phyloP scores from a whole-genome alignment of 2,797 vertebrate genomes.

The Euthynnus affinis region DNA sequence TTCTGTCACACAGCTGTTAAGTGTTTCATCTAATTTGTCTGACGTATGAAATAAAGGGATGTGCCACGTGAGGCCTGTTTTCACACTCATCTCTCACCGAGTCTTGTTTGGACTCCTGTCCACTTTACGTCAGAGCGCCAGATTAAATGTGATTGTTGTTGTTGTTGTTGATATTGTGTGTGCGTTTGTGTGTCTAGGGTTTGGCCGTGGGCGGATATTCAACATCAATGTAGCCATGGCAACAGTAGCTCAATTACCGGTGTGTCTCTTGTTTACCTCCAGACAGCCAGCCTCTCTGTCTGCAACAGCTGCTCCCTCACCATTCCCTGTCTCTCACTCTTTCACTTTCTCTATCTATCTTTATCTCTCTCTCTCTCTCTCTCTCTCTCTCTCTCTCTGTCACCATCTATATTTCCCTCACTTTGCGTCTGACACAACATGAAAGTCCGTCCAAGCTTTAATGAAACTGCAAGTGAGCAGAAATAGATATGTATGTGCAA shows the following conservation, averaged over 20 bases:
- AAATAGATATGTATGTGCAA: background rate
- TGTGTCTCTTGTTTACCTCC: slow-evolving; percentile 65
- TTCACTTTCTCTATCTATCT: background rate
- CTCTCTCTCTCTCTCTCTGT: background rate
- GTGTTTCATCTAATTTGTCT: too few species aligned
- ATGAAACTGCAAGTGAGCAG: background rate
- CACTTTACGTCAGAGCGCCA: background rate
- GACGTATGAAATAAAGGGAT: background rate
- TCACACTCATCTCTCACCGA: background rate
- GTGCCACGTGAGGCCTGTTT: background rate
- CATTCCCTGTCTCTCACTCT: slow-evolving; percentile 18
- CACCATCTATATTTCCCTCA: background rate
- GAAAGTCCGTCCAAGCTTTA: background rate
- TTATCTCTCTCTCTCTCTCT: background rate
- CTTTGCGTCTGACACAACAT: background rate
- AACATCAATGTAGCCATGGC: slow-evolving; percentile 65
- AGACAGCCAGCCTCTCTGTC: slow-evolving; percentile 34
- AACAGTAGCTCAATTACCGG: slow-evolving; percentile 64
- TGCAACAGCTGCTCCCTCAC: slow-evolving; percentile 62
- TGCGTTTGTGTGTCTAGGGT: slow-evolving; percentile 21
- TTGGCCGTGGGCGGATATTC: slow-evolving; percentile 37
- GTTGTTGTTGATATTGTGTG: background rate
- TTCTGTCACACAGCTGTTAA: background rate
- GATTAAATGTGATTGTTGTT: slow-evolving; percentile 28
- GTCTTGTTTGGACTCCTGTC: background rate